Percentiles rank a stretch among this genome's conserved stretches.
Conservation (phyloP, 1,140 invertebrate species). For the Caenorhabditis inopinata region DNA sequence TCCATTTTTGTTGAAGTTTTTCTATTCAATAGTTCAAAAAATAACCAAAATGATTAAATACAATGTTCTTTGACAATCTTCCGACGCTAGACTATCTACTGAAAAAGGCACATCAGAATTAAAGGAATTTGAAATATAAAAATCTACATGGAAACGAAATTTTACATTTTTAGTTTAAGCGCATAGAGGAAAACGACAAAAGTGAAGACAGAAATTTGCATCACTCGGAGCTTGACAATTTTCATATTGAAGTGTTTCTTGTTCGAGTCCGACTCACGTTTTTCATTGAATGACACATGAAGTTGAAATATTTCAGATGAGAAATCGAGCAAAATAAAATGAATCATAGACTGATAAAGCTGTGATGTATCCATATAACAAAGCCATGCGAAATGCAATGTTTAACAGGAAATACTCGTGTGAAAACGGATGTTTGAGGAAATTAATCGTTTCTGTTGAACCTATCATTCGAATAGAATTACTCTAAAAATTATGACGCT, state of each 20-base stretch:
- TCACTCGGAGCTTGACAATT: slow-evolving; percentile 30
- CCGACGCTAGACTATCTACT: too few relatives aligned
- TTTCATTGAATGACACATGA: neutral
- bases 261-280: neutral
- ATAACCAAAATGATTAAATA: too few relatives aligned
- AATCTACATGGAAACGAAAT: slow-evolving; percentile 15
- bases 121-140: neutral
- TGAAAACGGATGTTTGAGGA: neutral
- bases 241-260: slow-evolving; percentile 30
- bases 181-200: neutral
- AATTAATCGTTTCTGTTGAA: neutral
- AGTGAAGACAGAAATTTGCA: neutral
- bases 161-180: neutral
- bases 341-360: slow-evolving; percentile 14
- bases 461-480: neutral
- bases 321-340: neutral
- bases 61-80: too few relatives aligned
- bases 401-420: neutral
- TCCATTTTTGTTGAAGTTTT: neutral
- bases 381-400: too few relatives aligned
- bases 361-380: neutral
- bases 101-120: too few relatives aligned
- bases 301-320: neutral
- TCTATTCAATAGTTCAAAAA: too few relatives aligned
- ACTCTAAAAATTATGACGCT: neutral